phyloP scores from a whole-genome alignment of 2,113 vertebrate genomes.

The Tragelaphus strepsiceros region DNA sequence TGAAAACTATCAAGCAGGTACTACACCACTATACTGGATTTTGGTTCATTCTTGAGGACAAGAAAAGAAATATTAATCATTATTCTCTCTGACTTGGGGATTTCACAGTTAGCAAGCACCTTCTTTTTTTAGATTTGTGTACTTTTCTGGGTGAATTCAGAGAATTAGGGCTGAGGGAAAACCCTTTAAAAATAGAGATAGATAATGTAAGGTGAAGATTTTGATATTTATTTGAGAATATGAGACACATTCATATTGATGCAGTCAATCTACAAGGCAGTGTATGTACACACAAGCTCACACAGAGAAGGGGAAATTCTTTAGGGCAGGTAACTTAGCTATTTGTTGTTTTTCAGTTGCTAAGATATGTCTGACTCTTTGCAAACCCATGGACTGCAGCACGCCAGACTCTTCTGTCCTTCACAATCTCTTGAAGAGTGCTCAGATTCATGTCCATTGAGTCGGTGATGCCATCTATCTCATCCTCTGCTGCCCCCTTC shows the following conservation, averaged over 20 bases:
- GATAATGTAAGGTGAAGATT: neutral
- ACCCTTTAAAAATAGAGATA: neutral
- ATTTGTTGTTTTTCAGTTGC: neutral
- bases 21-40: neutral
- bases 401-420: neutral
- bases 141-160: neutral
- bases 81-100: neutral
- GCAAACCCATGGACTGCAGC: neutral
- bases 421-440: neutral
- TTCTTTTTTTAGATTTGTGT: neutral
- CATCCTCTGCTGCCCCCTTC: neutral
- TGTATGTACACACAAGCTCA: neutral
- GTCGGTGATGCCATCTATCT: neutral
- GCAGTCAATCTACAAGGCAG: neutral
- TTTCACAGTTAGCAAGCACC: neutral
- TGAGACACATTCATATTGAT: neutral
- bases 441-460: neutral
- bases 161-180: neutral
- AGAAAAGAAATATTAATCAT: neutral
- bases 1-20: neutral
- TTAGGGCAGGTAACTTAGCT: neutral
- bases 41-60: neutral
- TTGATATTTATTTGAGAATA: neutral
- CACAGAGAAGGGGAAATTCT: neutral
- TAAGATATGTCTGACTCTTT: neutral